Base-by-base conservation (phyloP, 1,140 invertebrate species). In the Orchestia grillus region DNA sequence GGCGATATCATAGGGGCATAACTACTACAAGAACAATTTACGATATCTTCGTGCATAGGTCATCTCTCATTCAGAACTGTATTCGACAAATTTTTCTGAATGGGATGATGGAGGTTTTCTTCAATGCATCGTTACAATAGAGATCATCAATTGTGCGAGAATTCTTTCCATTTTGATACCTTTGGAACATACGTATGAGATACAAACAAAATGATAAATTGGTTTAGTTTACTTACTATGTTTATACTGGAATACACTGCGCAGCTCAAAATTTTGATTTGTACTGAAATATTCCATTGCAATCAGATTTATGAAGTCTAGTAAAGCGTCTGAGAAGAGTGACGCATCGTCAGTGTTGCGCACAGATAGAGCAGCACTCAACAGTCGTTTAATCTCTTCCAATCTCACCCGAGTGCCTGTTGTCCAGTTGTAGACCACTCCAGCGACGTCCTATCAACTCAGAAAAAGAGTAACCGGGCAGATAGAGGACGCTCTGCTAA, bases 361-460 rank as follows among this genome's bases (percentile, higher is more conserved):
- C 11, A 77, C 11, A 77, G 28, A 77, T 28, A 77, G 28, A 77
- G 62, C 62, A 77, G 62, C 62, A 77, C 62, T 77, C 62, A 77
- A 77, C 62, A 77, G 62, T 77, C 62, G 36, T 77, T 77, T 77
- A 77, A 77, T 77, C 62, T 77, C 62, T 77, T 77, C 62, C 62
- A 77, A 77, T 77, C 62, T 77, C 62, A 28, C 28, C 62, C 28
- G 62, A 77, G 62, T 77, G 62, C 11, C 62, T 77, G 62, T 77
- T 77, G 62, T 77, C 62, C 62, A 28, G 62, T 77, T 77, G 62
- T 77, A 28, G 62, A 28, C 62, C 62, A 77, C 62, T 77, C 62
- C 11, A 77, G 36, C 62, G 62, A 77, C 15, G 62, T 77, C 62
- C 62, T 77, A 77, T 77, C 62, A 77, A 77, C 62, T 77, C 11